phyloP scores from a whole-genome alignment of 2,797 vertebrate genomes.

The Parauchenoglanis ngamensis region DNA sequence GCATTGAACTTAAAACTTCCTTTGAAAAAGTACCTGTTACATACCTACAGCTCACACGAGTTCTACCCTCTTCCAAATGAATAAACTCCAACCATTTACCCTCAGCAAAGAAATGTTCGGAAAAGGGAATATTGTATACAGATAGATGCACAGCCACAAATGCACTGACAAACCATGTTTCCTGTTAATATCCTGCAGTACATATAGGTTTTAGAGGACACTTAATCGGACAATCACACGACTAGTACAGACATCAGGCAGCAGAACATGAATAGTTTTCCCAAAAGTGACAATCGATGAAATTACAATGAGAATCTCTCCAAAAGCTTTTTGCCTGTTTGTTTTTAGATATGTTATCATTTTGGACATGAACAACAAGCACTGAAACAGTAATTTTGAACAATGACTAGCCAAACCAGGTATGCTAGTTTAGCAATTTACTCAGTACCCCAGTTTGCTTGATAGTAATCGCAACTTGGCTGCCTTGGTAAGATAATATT shows the following conservation, averaged over 20 bases:
- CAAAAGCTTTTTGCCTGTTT: background rate
- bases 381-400: background rate
- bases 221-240: background rate
- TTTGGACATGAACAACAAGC: background rate
- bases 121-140: background rate
- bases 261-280: background rate
- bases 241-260: background rate
- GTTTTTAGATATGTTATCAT: background rate
- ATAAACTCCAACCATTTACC: background rate
- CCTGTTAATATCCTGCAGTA: background rate
- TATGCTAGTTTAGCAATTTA: background rate
- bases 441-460: background rate
- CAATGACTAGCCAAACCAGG: background rate
- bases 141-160: background rate
- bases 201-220: background rate
- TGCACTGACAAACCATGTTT: background rate
- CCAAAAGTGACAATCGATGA: background rate
- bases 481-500: background rate
- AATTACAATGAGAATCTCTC: background rate
- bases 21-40: background rate
- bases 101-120: background rate
- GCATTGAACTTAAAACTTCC: background rate
- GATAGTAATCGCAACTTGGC: background rate
- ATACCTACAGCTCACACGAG: background rate
- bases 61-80: background rate